phyloP scores from a whole-genome alignment of 2,797 vertebrate genomes.

The Xenentodon cancila region DNA sequence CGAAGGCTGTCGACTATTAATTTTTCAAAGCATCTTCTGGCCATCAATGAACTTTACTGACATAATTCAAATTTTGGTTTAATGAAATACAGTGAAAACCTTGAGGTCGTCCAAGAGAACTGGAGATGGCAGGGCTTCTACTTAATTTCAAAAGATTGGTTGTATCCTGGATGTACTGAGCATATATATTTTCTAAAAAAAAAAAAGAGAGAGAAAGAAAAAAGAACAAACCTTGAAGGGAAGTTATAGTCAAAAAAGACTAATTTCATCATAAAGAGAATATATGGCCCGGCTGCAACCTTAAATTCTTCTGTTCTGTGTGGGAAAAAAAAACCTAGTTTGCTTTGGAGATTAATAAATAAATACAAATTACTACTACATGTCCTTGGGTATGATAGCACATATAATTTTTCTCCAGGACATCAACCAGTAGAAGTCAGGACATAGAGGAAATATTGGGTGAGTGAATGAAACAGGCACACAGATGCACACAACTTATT shows the following conservation, averaged over 20 bases:
- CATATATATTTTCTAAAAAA: slow-evolving; percentile 57
- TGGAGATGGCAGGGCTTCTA: slow-evolving; percentile 54
- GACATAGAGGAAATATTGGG: slow-evolving; percentile 26
- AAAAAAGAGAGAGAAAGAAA: no score
- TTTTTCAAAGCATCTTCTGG: slow-evolving; percentile 49
- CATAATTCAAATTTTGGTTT: slow-evolving; percentile 42
- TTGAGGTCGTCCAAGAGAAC: slow-evolving; percentile 53
- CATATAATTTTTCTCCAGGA: slow-evolving; percentile 34
- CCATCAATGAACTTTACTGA: slow-evolving; percentile 34
- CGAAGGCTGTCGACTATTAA: slow-evolving; percentile 29
- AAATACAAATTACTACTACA: slow-evolving; percentile 34
- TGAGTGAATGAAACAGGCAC: slow-evolving; percentile 21
- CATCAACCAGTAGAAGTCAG: slow-evolving; percentile 28
- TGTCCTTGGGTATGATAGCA: slow-evolving; percentile 56
- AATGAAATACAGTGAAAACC: slow-evolving; percentile 60
- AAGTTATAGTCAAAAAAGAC: slow-evolving; percentile 55
- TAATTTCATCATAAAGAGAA: slow-evolving; percentile 63
- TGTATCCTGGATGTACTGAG: slow-evolving; percentile 38
- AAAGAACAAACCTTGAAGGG: slow-evolving; percentile 53
- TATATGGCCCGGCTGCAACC: slow-evolving; percentile 33
- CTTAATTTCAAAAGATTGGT: slow-evolving; percentile 39
- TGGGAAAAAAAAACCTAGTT: slow-evolving; percentile 17
- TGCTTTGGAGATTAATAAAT: slow-evolving; percentile 21
- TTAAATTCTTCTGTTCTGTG: slow-evolving; percentile 45
- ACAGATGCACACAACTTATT: slow-evolving; percentile 33